These are phyloP conservation scores for Darevskia mixta DNA, from an alignment of 2,797 vertebrate species.

Conservation along the genomic window DNA sequence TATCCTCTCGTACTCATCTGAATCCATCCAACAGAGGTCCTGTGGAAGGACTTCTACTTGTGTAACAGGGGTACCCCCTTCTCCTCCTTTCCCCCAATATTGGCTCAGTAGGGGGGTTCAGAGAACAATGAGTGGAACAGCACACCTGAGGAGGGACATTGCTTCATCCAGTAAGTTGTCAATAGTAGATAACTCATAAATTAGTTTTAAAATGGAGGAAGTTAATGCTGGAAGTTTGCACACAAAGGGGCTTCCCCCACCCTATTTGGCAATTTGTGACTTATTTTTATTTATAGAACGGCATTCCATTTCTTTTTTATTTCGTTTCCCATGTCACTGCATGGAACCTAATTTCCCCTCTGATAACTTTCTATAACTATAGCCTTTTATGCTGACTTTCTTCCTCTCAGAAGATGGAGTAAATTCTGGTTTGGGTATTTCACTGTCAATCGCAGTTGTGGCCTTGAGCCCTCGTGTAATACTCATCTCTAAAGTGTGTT, in stretches of 20 bases:
- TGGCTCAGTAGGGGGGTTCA: too few species aligned
- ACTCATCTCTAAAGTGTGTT: conserved; percentile 16
- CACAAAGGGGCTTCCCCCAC: conserved; percentile 10
- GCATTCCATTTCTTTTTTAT: conserved; percentile 32
- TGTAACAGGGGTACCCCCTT: too few species aligned
- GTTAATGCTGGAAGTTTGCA: not conserved
- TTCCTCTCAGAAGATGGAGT: conserved; percentile 27
- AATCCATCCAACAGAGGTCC: too few species aligned
- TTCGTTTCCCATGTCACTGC: conserved; percentile 51
- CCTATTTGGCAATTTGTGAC: not conserved
- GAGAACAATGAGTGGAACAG: too few species aligned
- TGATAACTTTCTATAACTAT: conserved; percentile 11
- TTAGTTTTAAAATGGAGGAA: not conserved
- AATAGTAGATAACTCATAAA: not conserved
- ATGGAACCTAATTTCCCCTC: conserved; percentile 1
- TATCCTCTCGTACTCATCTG: too few species aligned
- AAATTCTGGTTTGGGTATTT: conserved; percentile 20
- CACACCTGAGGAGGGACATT: too few species aligned
- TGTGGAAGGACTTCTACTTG: too few species aligned
- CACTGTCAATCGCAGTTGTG: conserved; percentile 42
- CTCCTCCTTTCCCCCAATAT: too few species aligned
- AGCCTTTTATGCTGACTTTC: conserved; percentile 50
- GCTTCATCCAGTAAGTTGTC: too few species aligned
- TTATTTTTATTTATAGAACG: not conserved
- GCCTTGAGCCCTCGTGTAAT: conserved; percentile 47